Percentiles rank a stretch among this genome's conserved stretches.
phyloP scores from a whole-genome alignment of 1,140 invertebrate genomes.

The Meteorus sp. region DNA sequence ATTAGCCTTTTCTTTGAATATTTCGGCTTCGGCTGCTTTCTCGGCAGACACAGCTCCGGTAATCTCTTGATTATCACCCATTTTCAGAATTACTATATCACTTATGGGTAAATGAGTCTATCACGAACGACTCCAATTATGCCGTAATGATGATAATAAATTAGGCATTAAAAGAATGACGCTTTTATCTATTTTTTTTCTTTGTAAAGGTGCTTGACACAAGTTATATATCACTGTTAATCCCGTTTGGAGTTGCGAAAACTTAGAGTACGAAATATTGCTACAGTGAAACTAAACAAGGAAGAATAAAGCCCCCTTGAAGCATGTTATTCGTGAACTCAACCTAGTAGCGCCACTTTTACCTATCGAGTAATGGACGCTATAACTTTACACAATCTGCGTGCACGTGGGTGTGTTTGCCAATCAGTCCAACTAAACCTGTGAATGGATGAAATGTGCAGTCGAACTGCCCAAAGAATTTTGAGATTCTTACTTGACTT shows the following conservation, averaged over 20 bases:
- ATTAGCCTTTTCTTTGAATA: slow-evolving; percentile 83
- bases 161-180: slow-evolving; percentile 15
- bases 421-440: no score
- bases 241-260: slow-evolving; percentile 6
- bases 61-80: slow-evolving; percentile 43
- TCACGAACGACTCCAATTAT: slow-evolving; percentile 13
- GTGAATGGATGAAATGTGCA: no score
- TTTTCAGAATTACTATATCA: slow-evolving; percentile 21
- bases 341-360: no score
- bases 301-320: no score
- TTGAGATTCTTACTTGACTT: no score
- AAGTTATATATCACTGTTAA: neutral
- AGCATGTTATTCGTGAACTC: no score
- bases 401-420: no score
- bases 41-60: slow-evolving; percentile 42
- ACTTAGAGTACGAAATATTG: no score
- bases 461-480: no score
- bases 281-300: no score
- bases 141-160: neutral
- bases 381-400: no score
- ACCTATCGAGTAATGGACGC: no score
- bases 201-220: slow-evolving; percentile 6
- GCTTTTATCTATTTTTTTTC: neutral
- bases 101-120: slow-evolving; percentile 5
- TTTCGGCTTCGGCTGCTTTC: slow-evolving; percentile 66